Evolutionary conservation across 64 coral and sea anemone species (phyloP).

Genomic region (Acropora tenuis): DNA sequence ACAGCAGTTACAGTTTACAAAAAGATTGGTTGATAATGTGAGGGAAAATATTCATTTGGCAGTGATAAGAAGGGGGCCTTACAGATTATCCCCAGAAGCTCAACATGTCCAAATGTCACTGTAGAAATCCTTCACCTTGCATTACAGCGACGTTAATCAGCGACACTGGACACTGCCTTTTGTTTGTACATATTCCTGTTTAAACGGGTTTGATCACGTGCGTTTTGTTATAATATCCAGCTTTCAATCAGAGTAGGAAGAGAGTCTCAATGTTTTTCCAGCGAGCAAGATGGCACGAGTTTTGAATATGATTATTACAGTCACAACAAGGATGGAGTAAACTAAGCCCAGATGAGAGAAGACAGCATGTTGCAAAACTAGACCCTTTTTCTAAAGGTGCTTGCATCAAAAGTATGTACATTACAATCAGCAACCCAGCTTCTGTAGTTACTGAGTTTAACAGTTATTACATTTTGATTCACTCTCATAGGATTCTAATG

Average conservation of each 20-base stretch:
- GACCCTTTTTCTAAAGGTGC: not conserved
- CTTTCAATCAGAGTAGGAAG: too few species aligned
- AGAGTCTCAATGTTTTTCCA: too few species aligned
- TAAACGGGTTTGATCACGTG: too few species aligned
- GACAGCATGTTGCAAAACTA: slow-evolving; percentile 25
- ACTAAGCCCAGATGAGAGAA: not conserved
- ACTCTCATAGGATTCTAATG: not conserved
- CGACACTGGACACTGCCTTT: too few species aligned
- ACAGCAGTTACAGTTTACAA: slow-evolving; percentile 25
- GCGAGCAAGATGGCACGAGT: too few species aligned
- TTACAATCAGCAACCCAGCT: not conserved
- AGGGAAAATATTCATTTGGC: not conserved
- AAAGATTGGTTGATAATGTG: not conserved
- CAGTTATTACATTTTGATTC: not conserved
- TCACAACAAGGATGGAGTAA: not conserved
- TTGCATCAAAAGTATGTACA: not conserved
- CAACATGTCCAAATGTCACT: not conserved
- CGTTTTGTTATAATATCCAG: too few species aligned
- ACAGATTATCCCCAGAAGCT: not conserved
- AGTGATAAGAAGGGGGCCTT: slow-evolving; percentile 3
- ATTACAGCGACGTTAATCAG: too few species aligned
- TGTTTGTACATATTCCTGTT: too few species aligned
- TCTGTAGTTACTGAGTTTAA: not conserved
- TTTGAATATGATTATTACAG: too few species aligned
- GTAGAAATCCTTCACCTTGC: too few species aligned